These are phyloP conservation scores for Pinctada fucata DNA, from an alignment of 2,888 invertebrate genomes.

Conservation along the genomic window DNA sequence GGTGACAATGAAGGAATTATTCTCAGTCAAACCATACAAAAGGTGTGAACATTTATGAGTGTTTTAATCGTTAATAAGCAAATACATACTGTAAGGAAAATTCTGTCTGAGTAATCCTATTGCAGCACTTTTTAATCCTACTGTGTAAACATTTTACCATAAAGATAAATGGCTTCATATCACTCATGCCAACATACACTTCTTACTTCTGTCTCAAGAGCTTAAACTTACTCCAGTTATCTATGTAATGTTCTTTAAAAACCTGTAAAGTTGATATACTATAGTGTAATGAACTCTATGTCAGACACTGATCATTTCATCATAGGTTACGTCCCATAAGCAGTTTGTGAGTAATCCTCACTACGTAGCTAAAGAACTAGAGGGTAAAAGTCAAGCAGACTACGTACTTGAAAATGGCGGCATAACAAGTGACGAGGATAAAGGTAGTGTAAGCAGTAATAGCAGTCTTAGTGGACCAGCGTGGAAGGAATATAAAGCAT, in stretches of 20 bases:
- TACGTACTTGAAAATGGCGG: constrained; percentile 34
- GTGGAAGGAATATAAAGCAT: neutral
- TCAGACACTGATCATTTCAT: neutral
- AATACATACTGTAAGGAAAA: too few species aligned
- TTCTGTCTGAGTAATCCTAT: too few species aligned
- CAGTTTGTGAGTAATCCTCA: constrained; percentile 50
- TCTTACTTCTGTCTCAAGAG: too few species aligned
- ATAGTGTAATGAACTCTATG: neutral
- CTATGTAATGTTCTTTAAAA: too few species aligned
- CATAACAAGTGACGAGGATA: constrained; percentile 38
- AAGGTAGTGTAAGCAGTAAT: constrained; percentile 44
- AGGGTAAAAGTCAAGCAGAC: neutral
- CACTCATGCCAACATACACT: too few species aligned
- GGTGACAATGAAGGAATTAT: constrained; percentile 70
- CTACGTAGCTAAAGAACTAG: constrained; percentile 30
- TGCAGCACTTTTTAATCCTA: too few species aligned
- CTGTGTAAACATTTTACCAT: neutral
- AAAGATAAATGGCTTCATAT: neutral
- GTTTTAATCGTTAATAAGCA: neutral
- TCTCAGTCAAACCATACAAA: constrained; percentile 71
- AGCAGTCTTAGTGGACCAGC: constrained; percentile 16
- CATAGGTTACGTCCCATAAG: constrained; percentile 44
- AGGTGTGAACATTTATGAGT: constrained; percentile 55
- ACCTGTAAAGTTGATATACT: too few species aligned
- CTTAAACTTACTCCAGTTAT: too few species aligned